These are phyloP conservation scores for Drosophila melanogaster DNA, from an alignment of 1,140 invertebrate species.

Conservation along the genomic window DNA sequence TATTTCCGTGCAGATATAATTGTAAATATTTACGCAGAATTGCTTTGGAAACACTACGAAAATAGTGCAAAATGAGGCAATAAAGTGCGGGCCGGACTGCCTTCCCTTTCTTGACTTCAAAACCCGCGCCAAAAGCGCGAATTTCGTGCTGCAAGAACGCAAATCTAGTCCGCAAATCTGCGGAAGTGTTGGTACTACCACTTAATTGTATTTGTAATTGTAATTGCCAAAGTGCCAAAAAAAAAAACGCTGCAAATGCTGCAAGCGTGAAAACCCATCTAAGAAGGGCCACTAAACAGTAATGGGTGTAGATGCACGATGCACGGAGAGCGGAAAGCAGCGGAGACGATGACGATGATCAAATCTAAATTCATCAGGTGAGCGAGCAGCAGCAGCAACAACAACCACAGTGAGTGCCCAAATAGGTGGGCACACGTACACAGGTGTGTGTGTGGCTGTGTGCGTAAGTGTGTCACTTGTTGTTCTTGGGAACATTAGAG, in stretches of 20 bases:
- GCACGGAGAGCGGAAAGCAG: conserved; percentile 27
- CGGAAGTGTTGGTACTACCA: conserved; percentile 12
- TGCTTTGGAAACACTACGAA: conserved; percentile 18
- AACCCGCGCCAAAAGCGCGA: conserved; percentile 3
- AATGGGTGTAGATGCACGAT: conserved; percentile 5
- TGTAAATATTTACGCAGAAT: conserved; percentile 66
- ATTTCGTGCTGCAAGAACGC: conserved; percentile 41
- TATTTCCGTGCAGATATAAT: conserved; percentile 59
- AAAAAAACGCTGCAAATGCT: conserved; percentile 32
- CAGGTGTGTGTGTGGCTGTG: conserved; percentile 4
- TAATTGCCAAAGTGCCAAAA: conserved; percentile 71
- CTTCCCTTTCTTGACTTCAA: conserved; percentile 10
- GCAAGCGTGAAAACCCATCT: conserved; percentile 8
- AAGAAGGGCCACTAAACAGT: conserved; percentile 3
- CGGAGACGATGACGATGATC: conserved; percentile 43
- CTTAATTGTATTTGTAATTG: conserved; percentile 40
- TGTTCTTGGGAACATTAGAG: conserved; percentile 14
- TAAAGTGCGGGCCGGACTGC: conserved; percentile 5
- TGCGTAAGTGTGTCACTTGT: conserved; percentile 40
- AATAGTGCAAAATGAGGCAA: conserved; percentile 32
- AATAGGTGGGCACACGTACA: conserved; percentile 11
- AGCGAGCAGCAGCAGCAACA: conserved; percentile 52
- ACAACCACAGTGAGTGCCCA: conserved; percentile 37
- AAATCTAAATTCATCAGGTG: conserved; percentile 58
- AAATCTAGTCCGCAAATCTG: conserved; percentile 5